Base-by-base conservation (phyloP, 2,888 invertebrate species). In the Cataglyphis livida region DNA sequence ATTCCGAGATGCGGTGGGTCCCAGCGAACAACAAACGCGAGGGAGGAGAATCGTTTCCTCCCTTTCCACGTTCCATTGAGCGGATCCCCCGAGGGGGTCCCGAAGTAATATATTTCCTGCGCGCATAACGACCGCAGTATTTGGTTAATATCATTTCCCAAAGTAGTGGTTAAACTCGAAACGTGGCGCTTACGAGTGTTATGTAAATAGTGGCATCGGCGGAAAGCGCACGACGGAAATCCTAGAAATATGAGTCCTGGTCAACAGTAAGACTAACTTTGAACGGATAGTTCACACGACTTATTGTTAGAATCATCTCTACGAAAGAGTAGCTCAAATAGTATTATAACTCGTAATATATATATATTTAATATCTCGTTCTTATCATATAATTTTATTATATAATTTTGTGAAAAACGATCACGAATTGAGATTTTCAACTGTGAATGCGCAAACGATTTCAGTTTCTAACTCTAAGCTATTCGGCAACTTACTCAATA, bases 141-240 rank as follows among this genome's bases (percentile, higher is more conserved):
- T 91, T 91, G 87, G 88, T 91, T 93, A 92, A 93, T 92, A 89
- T 88, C 89, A 91, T 91, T 92, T 91, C 85, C 85, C 90, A 75
- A 87, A 91, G 92, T 90, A 90, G 87, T 89, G 89, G 91, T 91
- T 90, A 91, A 92, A 91, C 87, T 87, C 82, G 84, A 87, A 86
- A 86, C 87, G 84, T 81, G 85, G 85, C 84, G 86, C 89, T 89
- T 86, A 88, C 84, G 84, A 93, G 92, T 93, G 91, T 90, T 91
- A 85, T 88, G 92, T 89, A 92, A 93, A 93, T 90, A 91, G 44
- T 61, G 79, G 68, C 57, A 70, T 41, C 44, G 61, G 81, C 76
- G 84, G 83, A 86, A 86, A 88, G 84, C 66, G 81, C 68, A 59
- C 66, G 75, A 84, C 68, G 83, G 61, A 70, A 75, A 66, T 48